Base-by-base conservation (phyloP, 2,888 invertebrate species). In the Epinotia nisella region DNA sequence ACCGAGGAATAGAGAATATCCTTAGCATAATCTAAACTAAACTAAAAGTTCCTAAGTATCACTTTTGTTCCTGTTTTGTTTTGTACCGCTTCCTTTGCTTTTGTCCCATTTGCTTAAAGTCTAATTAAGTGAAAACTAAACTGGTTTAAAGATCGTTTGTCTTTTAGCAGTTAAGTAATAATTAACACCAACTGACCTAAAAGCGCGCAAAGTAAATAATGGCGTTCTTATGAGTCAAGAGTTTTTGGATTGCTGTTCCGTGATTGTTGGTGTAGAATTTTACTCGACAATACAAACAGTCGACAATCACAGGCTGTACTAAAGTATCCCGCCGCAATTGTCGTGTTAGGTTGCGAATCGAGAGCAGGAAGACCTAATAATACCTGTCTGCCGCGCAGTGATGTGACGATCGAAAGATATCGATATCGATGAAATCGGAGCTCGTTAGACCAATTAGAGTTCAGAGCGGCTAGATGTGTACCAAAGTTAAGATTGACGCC, bases 321-420 rank as follows among this genome's bases (percentile, higher is more conserved):
- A 60, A 71, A 67, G 61, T 67, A 67, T 56, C 72, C 56, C 61
- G 49, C 59, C 79, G 79, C 85, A 85, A 88, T 87, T 86, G 87
- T 87, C 84, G 84, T 86, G 86, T 87, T 85, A 83, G 85, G 78
- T 78, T 78, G 79, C 85, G 85, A 87, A 89, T 87, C 83, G 87
- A 90, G 88, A 89, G 86, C 90, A 90, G 90, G 91, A 92, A 92
- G 90, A 91, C 90, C 90, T 92, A 91, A 92, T 91, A 91, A 90
- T 92, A 92, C 92, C 86, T 84, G 91, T 89, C 90, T 88, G 84
- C 85, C 78, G 53, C 77, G 87, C 89, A 92, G 92, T 83, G 90
- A 87, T 83, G 88, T 74, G 75, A 76, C 72, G 85, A 85, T 80
- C 80, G 75, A 78, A 78, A 70, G 78, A 80, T 81, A 79, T 78